Percentiles rank a stretch among this genome's conserved stretches.
Evolutionary conservation across 2,113 vertebrate genomes (phyloP).

Genomic region (Asarcornis scutulata): DNA sequence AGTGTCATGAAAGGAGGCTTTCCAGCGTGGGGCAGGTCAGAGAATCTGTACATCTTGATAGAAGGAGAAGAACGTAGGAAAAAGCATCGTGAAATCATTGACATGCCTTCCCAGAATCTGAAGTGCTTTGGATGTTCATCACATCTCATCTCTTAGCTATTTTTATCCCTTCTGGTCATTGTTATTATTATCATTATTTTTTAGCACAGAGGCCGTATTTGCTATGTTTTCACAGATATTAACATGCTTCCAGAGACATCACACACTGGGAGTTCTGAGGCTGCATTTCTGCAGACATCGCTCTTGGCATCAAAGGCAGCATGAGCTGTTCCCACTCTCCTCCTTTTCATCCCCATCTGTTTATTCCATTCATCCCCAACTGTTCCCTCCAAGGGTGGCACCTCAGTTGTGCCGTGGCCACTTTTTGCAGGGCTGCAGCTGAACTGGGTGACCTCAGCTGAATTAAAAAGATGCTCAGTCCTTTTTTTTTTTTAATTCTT

Average conservation of each 20-base stretch:
- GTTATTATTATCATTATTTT: not conserved
- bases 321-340: not conserved
- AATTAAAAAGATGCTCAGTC: not conserved
- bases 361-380: slow-evolving; percentile 63
- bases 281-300: not conserved
- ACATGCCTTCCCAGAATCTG: not conserved
- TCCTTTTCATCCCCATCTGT: slow-evolving; percentile 63
- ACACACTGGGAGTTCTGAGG: slow-evolving; percentile 24
- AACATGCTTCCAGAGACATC: slow-evolving; percentile 11
- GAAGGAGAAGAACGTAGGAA: not conserved
- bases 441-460: slow-evolving; percentile 25
- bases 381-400: slow-evolving; percentile 57
- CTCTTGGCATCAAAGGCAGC: slow-evolving; percentile 45
- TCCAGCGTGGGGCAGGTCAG: not conserved
- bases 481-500: not conserved
- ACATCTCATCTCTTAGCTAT: not conserved
- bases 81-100: not conserved
- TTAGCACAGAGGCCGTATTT: not conserved
- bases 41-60: not conserved
- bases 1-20: not conserved
- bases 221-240: not conserved
- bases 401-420: not conserved
- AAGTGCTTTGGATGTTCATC: not conserved
- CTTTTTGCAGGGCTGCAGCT: slow-evolving; percentile 29
- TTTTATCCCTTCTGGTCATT: slow-evolving; percentile 10